A percentile compares a stretch with the other conserved stretches of the same genome.
Conservation (phyloP, 1,140 invertebrate genomes). For the Drosophila athabasca region DNA sequence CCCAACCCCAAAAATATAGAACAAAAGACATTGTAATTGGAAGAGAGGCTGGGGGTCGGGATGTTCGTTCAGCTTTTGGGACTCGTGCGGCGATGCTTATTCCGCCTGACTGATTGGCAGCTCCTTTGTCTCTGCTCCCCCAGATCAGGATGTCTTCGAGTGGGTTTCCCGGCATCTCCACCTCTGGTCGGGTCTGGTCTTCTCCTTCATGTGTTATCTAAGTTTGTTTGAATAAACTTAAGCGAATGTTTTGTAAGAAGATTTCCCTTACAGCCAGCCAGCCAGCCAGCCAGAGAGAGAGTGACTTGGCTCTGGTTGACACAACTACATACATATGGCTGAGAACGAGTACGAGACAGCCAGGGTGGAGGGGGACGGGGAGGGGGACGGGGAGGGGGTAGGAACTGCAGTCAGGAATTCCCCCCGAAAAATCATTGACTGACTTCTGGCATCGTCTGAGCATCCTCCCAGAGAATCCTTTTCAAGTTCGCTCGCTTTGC, state of each 20-base stretch:
- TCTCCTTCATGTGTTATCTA: constrained; percentile 65
- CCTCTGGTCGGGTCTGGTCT: neutral
- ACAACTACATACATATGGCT: constrained; percentile 70
- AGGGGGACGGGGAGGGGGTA: no score
- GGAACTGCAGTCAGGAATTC: constrained; percentile 10
- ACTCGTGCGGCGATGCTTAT: constrained; percentile 76
- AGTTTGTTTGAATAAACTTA: constrained; percentile 83
- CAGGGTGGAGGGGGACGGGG: no score
- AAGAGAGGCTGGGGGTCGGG: constrained; percentile 27
- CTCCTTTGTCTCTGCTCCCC: constrained; percentile 70
- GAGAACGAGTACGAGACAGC: constrained; percentile 3
- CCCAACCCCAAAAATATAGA: constrained; percentile 59
- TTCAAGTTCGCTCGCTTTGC: constrained; percentile 67
- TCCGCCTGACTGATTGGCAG: constrained; percentile 79
- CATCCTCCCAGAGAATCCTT: constrained; percentile 24
- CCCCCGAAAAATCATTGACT: constrained; percentile 40
- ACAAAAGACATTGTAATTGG: constrained; percentile 80
- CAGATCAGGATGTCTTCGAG: constrained; percentile 35
- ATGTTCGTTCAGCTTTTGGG: no score
- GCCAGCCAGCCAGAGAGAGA: no score
- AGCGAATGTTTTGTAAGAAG: constrained; percentile 82
- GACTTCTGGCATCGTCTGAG: constrained; percentile 36
- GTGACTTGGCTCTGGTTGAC: constrained; percentile 63
- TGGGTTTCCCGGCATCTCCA: neutral
- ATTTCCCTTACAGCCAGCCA: constrained; percentile 71